Conservation (phyloP, 2,113 vertebrate species). For the Crocuta crocuta region DNA sequence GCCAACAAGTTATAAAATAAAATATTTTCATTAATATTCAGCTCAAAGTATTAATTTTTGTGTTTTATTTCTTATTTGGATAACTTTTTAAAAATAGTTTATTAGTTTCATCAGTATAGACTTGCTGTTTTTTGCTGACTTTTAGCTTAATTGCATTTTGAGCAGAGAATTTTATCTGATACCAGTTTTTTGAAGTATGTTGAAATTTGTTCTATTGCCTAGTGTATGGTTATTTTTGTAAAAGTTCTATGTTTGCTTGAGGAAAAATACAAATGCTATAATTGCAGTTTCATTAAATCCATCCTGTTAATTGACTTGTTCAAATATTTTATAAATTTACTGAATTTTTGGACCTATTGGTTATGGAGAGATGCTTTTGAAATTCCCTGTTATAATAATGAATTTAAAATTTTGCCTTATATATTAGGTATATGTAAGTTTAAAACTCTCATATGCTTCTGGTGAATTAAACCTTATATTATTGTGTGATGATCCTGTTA, state of each 20-base stretch:
- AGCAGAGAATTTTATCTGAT: slow-evolving; percentile 13
- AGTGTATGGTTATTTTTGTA: background rate
- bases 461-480: background rate
- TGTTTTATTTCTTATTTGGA: background rate
- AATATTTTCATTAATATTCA: background rate
- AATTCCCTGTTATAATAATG: background rate
- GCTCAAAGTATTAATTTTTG: slow-evolving; percentile 14
- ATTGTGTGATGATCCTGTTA: background rate
- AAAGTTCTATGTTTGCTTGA: background rate
- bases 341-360: background rate
- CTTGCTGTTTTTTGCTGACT: background rate
- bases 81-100: background rate
- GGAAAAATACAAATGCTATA: background rate
- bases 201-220: slow-evolving; percentile 23
- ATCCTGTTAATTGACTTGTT: background rate
- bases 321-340: background rate
- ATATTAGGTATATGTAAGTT: background rate
- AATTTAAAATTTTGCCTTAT: background rate
- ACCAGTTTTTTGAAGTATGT: background rate
- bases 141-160: background rate
- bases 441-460: background rate
- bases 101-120: background rate
- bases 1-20: background rate
- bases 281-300: background rate
- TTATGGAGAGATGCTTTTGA: background rate